Evolutionary conservation across 2,113 vertebrate genomes (phyloP).

Genomic region (Oostethus manadensis): DNA sequence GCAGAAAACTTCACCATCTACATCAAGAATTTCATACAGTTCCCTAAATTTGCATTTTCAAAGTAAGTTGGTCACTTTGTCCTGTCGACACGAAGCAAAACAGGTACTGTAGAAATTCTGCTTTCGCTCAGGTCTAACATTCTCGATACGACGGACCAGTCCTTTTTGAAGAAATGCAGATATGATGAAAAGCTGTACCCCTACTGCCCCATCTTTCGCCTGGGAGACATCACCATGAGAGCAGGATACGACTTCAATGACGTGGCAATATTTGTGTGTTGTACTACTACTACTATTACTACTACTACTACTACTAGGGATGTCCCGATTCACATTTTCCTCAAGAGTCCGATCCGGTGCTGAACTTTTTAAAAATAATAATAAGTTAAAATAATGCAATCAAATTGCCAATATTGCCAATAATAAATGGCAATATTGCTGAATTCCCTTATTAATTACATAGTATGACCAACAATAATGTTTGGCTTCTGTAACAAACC

Average conservation of each 20-base stretch:
- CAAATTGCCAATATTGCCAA: too few relatives aligned
- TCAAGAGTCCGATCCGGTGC: too few relatives aligned
- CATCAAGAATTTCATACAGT: constrained; percentile 89
- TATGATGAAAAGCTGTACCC: constrained; percentile 68
- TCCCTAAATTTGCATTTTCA: constrained; percentile 84
- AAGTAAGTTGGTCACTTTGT: constrained; percentile 73
- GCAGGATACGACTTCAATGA: constrained; percentile 78
- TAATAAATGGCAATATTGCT: too few relatives aligned
- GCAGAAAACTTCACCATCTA: constrained; percentile 90
- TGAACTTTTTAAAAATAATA: too few relatives aligned
- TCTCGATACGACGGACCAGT: constrained; percentile 59
- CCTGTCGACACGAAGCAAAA: neutral
- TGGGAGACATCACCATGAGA: constrained; percentile 77
- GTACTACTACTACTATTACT: neutral
- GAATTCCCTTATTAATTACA: too few relatives aligned
- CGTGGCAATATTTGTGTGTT: constrained; percentile 75
- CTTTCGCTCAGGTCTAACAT: constrained; percentile 78
- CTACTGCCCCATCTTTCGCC: constrained; percentile 87
- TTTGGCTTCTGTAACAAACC: too few relatives aligned
- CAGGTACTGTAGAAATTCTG: neutral
- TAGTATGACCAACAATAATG: too few relatives aligned
- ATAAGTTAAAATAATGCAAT: too few relatives aligned
- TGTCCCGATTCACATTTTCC: too few relatives aligned
- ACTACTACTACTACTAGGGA: too few relatives aligned
- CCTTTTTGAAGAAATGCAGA: constrained; percentile 78